These are phyloP conservation scores for Egretta garzetta DNA, from an alignment of 2,113 vertebrate genomes.

Conservation along the genomic window DNA sequence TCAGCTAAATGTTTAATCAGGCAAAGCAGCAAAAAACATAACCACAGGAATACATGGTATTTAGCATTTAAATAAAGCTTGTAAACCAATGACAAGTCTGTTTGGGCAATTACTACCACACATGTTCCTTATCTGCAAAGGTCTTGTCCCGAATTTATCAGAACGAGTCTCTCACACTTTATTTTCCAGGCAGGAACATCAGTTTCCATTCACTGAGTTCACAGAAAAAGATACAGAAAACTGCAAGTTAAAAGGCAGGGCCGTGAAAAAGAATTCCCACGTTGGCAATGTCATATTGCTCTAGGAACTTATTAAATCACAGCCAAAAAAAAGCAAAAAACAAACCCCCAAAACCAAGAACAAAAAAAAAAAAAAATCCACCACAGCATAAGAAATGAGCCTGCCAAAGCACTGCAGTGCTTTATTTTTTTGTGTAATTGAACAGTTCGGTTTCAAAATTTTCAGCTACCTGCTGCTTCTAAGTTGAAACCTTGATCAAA, in stretches of 20 bases:
- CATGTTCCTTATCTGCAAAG: conserved; percentile 39
- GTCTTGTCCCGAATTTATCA: background rate
- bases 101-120: conserved; percentile 27
- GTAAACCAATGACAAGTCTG: conserved; percentile 37
- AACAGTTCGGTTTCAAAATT: background rate
- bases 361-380: background rate
- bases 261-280: background rate
- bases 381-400: background rate
- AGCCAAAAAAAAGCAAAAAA: background rate
- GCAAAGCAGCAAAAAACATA: conserved; percentile 37
- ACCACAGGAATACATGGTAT: conserved; percentile 21
- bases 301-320: background rate
- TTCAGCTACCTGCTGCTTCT: background rate
- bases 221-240: background rate
- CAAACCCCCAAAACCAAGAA: background rate
- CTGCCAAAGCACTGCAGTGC: background rate
- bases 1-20: conserved; percentile 56
- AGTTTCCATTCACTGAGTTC: background rate
- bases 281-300: background rate
- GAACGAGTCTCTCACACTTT: background rate
- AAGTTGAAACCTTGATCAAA: background rate
- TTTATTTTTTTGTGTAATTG: background rate
- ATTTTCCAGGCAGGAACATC: conserved; percentile 2
- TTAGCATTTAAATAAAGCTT: conserved; percentile 54
- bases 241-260: background rate